Percentiles rank a stretch among this genome's conserved stretches.
phyloP scores from a whole-genome alignment of 2,797 vertebrate species.

The Chanos chanos region DNA sequence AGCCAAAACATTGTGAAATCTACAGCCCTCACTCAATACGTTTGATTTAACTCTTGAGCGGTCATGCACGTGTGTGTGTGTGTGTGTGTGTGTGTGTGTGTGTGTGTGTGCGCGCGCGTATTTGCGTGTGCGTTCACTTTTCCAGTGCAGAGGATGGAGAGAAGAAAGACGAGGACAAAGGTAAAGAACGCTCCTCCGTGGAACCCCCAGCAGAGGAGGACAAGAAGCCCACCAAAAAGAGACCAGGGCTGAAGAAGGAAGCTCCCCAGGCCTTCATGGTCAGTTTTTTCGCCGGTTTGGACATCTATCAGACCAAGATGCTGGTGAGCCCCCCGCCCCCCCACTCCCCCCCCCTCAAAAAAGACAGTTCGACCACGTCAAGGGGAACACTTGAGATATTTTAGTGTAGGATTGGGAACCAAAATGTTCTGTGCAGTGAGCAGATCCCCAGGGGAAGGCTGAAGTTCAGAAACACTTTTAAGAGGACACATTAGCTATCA shows the following conservation, averaged over 20 bases:
- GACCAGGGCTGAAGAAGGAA: constrained; percentile 79
- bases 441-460: no score
- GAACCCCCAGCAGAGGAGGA: constrained; percentile 65
- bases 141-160: constrained; percentile 89
- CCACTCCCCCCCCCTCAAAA: no score
- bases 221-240: constrained; percentile 77
- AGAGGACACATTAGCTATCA: no score
- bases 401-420: no score
- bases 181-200: constrained; percentile 72
- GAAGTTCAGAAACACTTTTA: no score
- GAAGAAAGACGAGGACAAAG: constrained; percentile 84
- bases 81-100: background rate
- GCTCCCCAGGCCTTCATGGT: constrained; percentile 88
- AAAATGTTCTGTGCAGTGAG: no score
- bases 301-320: constrained; percentile 94
- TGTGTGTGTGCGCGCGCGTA: constrained; percentile 6
- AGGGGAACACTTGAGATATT: no score
- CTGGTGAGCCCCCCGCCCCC: no score
- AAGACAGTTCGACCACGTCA: no score
- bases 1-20: no score
- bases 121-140: constrained; percentile 17
- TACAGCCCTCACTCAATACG: no score
- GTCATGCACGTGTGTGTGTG: background rate
- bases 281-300: constrained; percentile 90
- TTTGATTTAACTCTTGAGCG: no score